Percentiles rank a stretch among this genome's conserved stretches.
Conservation (phyloP, 2,888 invertebrate genomes). For the Sphecodes monilicornis region DNA sequence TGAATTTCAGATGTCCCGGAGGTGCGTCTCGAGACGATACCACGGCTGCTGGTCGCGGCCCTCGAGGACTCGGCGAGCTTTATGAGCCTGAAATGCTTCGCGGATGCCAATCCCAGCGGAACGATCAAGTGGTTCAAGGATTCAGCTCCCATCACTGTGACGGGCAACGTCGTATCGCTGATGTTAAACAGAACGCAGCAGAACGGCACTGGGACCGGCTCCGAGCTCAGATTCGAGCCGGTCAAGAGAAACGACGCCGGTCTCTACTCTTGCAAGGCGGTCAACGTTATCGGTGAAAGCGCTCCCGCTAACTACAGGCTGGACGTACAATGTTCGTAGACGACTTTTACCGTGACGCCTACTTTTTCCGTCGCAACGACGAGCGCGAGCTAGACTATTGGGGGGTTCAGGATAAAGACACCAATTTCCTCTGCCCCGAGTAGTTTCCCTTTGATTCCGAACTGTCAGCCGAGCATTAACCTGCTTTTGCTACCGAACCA, state of each 20-base stretch:
- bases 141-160: slow-evolving; percentile 72
- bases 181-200: slow-evolving; percentile 85
- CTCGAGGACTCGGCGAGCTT: slow-evolving; percentile 86
- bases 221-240: slow-evolving; percentile 85
- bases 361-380: slow-evolving; percentile 12
- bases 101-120: slow-evolving; percentile 87
- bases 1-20: slow-evolving; percentile 85
- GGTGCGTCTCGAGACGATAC: slow-evolving; percentile 85
- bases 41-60: slow-evolving; percentile 83
- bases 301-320: slow-evolving; percentile 85
- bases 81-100: slow-evolving; percentile 85
- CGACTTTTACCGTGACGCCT: slow-evolving; percentile 36
- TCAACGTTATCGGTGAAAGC: slow-evolving; percentile 91
- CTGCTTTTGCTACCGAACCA: neutral
- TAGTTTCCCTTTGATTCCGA: slow-evolving; percentile 6
- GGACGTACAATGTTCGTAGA: slow-evolving; percentile 86
- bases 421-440: neutral
- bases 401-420: slow-evolving; percentile 13
- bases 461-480: neutral
- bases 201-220: slow-evolving; percentile 80
- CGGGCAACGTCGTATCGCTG: slow-evolving; percentile 81
- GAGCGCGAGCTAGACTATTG: neutral
- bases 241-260: slow-evolving; percentile 88
- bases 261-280: slow-evolving; percentile 94
- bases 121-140: slow-evolving; percentile 85